Conservation (phyloP, 1,140 invertebrate genomes). For the Paracyclopina nana region DNA sequence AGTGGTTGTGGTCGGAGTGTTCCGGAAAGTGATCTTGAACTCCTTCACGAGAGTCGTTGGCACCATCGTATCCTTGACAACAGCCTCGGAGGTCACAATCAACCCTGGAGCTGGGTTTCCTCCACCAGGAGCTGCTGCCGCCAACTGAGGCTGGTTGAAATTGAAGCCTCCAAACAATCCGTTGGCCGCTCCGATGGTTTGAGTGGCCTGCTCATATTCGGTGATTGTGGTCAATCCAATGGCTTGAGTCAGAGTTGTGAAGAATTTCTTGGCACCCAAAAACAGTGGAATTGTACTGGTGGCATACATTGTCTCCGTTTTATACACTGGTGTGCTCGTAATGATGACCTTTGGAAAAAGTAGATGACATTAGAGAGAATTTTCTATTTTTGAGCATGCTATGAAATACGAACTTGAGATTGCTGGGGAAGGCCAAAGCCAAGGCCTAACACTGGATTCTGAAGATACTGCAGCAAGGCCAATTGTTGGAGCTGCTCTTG, state of each 20-base stretch:
- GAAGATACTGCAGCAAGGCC: slow-evolving; percentile 8
- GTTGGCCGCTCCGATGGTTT: slow-evolving; percentile 31
- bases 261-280: slow-evolving; percentile 45
- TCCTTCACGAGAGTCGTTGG: slow-evolving; percentile 57
- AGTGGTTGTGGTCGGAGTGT: slow-evolving; percentile 64
- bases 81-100: slow-evolving; percentile 49
- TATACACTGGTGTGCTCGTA: slow-evolving; percentile 41
- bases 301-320: slow-evolving; percentile 53
- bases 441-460: slow-evolving; percentile 2
- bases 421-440: slow-evolving; percentile 7
- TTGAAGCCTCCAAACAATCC: neutral
- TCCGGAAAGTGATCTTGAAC: slow-evolving; percentile 61
- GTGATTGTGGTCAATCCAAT: slow-evolving; percentile 45
- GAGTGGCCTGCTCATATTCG: slow-evolving; percentile 49
- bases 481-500: slow-evolving; percentile 6
- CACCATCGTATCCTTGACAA: slow-evolving; percentile 51
- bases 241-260: slow-evolving; percentile 50
- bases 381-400: too few relatives aligned
- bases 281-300: slow-evolving; percentile 55
- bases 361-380: too few relatives aligned
- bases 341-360: too few relatives aligned
- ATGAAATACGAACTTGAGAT: too few relatives aligned
- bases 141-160: neutral
- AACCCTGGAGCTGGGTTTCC: too few relatives aligned
- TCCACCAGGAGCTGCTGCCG: neutral